These are phyloP conservation scores for Epicampocera succincta DNA, from an alignment of 2,888 invertebrate genomes.

Conservation along the genomic window DNA sequence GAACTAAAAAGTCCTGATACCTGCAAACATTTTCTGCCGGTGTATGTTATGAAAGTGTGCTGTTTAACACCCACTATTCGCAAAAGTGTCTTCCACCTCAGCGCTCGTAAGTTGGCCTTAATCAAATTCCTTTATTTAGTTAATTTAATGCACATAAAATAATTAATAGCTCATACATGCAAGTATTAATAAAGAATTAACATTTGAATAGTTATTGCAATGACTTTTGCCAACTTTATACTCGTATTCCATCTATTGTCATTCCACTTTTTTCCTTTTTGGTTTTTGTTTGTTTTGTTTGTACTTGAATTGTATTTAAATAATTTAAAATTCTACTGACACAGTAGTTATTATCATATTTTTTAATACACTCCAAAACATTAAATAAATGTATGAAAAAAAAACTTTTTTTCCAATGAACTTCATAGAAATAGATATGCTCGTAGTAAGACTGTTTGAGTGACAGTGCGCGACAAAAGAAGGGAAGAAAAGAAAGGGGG, in stretches of 20 bases:
- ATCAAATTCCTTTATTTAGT: conserved; percentile 48
- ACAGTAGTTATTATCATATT: conserved; percentile 56
- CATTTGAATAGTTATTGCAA: conserved; percentile 57
- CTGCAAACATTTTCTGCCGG: not conserved
- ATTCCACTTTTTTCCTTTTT: conserved; percentile 10
- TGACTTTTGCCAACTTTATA: conserved; percentile 41
- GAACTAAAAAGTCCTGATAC: not conserved
- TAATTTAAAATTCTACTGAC: conserved; percentile 58
- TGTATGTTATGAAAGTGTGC: not conserved
- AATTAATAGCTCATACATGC: conserved; percentile 7
- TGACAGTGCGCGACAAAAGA: too few relatives aligned
- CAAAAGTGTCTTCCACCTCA: not conserved
- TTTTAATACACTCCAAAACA: conserved; percentile 13
- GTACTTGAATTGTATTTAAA: conserved; percentile 40
- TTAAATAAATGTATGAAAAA: conserved; percentile 13
- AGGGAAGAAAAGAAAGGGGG: too few relatives aligned
- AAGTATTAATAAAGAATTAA: conserved; percentile 50
- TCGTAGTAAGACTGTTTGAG: too few relatives aligned
- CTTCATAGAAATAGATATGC: conserved; percentile 8
- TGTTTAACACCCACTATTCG: not conserved
- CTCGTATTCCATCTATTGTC: conserved; percentile 25
- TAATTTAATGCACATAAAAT: conserved; percentile 52
- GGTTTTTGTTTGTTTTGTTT: conserved; percentile 4
- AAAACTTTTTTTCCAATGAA: not conserved
- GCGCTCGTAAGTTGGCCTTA: conserved; percentile 30